A percentile compares a stretch with the other conserved stretches of the same genome.
Conservation (phyloP, 2,113 vertebrate genomes). For the Lates calcarifer region DNA sequence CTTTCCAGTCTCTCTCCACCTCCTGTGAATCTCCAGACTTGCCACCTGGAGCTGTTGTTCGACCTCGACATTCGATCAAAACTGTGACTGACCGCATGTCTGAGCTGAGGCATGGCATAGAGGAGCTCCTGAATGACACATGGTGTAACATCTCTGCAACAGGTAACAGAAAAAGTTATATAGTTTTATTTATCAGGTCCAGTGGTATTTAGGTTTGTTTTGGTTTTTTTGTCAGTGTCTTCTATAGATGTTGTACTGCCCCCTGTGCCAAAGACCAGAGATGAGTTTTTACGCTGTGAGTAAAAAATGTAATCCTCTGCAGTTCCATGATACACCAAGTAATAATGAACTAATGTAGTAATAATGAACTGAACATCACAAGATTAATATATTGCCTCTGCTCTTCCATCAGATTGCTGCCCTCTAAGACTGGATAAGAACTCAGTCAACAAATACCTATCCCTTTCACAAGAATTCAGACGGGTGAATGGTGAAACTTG, state of each 20-base stretch:
- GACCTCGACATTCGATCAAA: not conserved
- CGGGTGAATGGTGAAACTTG: rapidly evolving
- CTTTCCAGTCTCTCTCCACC: constrained; percentile 58
- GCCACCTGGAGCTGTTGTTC: not conserved
- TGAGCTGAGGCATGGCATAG: constrained; percentile 13
- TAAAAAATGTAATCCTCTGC: not conserved
- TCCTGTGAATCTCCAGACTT: constrained; percentile 25
- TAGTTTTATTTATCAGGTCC: not conserved
- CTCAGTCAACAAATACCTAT: not conserved
- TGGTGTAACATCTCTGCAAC: not conserved
- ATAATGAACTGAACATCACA: not conserved
- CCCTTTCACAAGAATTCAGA: not conserved
- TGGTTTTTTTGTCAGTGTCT: constrained; percentile 17
- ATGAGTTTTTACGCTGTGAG: constrained; percentile 37
- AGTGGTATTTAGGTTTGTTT: not conserved
- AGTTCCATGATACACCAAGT: not conserved
- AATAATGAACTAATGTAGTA: too few relatives aligned
- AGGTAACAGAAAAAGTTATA: not conserved
- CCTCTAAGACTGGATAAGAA: constrained; percentile 16
- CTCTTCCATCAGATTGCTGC: constrained; percentile 4
- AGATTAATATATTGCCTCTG: not conserved
- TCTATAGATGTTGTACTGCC: constrained; percentile 12
- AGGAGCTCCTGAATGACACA: not conserved
- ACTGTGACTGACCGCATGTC: not conserved
- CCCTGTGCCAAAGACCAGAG: constrained; percentile 48